These are phyloP conservation scores for Arion vulgaris DNA, from an alignment of 1,140 invertebrate species.

Conservation along the genomic window DNA sequence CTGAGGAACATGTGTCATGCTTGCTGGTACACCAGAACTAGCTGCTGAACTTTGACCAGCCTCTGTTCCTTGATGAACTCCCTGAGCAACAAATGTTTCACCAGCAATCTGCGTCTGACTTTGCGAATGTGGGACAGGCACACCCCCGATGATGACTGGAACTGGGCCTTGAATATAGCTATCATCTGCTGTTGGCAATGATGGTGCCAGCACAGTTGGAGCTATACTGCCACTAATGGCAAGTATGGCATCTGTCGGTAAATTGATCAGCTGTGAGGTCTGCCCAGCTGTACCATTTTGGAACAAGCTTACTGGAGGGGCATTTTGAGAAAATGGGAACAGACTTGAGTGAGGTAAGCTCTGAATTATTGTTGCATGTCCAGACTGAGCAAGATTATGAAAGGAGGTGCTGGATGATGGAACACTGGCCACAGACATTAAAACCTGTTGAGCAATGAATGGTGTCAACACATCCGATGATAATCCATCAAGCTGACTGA, in stretches of 20 bases:
- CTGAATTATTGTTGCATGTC: conserved; percentile 12
- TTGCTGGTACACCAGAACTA: background rate
- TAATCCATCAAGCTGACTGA: conserved; percentile 27
- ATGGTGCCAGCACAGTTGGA: background rate
- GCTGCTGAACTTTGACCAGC: background rate
- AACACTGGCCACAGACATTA: conserved; percentile 16
- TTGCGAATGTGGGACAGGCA: conserved; percentile 8
- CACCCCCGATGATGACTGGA: background rate
- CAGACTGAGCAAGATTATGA: conserved; percentile 28
- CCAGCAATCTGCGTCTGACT: conserved; percentile 14
- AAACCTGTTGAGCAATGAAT: conserved; percentile 28
- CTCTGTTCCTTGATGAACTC: background rate
- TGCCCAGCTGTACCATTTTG: conserved; percentile 10
- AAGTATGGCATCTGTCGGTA: background rate
- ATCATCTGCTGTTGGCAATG: background rate
- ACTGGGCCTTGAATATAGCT: background rate
- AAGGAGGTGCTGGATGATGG: conserved; percentile 23
- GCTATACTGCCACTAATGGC: background rate
- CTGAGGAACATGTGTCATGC: background rate
- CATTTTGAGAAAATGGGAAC: conserved; percentile 36
- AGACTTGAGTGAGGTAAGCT: conserved; percentile 25
- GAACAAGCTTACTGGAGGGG: background rate
- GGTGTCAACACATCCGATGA: conserved; percentile 26
- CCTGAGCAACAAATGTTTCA: background rate
- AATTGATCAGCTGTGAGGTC: background rate